phyloP scores from a whole-genome alignment of 1,140 invertebrate genomes.

The Penaeus vannamei region DNA sequence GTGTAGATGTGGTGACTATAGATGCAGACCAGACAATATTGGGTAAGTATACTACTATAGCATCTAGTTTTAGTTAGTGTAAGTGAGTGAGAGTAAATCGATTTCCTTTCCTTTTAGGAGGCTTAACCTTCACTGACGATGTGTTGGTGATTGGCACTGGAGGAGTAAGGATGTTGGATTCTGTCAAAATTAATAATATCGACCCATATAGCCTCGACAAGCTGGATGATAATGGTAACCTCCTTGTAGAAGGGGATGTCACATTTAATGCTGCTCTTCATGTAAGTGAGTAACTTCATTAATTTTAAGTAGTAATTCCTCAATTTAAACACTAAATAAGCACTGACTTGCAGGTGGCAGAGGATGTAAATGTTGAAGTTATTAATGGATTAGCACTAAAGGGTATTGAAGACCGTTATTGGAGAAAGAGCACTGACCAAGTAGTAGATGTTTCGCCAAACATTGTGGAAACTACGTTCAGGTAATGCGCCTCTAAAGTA shows the following conservation, averaged over 20 bases:
- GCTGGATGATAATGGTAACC: no score
- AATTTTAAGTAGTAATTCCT: background rate
- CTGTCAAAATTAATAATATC: no score
- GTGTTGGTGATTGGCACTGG: no score
- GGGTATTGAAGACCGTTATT: constrained; percentile 40
- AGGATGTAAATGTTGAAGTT: background rate
- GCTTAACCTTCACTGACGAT: no score
- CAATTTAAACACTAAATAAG: background rate
- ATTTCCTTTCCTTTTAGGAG: no score
- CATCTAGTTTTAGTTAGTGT: background rate
- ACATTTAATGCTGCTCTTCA: no score
- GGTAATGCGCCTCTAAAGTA: background rate
- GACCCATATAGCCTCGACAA: no score
- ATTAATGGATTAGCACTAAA: constrained; percentile 36
- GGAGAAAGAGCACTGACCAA: constrained; percentile 28
- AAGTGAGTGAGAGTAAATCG: no score
- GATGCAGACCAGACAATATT: constrained; percentile 27
- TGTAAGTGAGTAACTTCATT: no score
- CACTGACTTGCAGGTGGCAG: background rate
- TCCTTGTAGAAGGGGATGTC: no score
- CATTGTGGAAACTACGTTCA: background rate
- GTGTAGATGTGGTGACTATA: background rate
- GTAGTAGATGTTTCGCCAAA: background rate
- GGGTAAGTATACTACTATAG: background rate
- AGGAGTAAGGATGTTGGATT: no score